Evolutionary conservation across 2,113 vertebrate species (phyloP).

Genomic region (Brachyhypopomus gauderio): DNA sequence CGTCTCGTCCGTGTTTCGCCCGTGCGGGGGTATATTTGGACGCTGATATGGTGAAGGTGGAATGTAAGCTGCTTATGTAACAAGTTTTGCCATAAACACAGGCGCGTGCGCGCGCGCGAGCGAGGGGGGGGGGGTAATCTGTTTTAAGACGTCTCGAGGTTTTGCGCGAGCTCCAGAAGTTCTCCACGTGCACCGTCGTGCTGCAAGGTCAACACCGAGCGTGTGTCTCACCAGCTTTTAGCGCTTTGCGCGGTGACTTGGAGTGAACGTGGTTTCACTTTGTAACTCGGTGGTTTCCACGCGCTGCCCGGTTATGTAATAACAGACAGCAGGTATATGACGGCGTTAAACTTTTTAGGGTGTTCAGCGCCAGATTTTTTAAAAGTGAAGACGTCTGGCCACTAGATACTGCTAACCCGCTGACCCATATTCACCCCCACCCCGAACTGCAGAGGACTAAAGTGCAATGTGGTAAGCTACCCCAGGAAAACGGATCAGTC

Average conservation of each 20-base stretch:
- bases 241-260: conserved; percentile 2
- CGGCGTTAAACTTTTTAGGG: conserved; percentile 54
- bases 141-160: conserved; percentile 1
- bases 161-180: neutral
- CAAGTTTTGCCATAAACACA: conserved; percentile 94
- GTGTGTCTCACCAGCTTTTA: conserved; percentile 16
- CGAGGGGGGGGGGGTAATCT: conserved; percentile 41
- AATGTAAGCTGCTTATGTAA: conserved; percentile 97
- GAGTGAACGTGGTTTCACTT: conserved; percentile 58
- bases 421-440: conserved; percentile 77
- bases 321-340: conserved; percentile 67
- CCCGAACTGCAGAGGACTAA: conserved; percentile 69
- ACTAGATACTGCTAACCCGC: conserved; percentile 78
- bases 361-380: conserved; percentile 58
- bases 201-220: neutral
- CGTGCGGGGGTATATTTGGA: conserved; percentile 83
- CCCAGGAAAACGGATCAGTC: conserved; percentile 62
- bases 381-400: conserved; percentile 63
- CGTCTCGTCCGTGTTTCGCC: conserved; percentile 53
- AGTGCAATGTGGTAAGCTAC: conserved; percentile 72
- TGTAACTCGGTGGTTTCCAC: conserved; percentile 65
- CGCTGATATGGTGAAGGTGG: conserved; percentile 86
- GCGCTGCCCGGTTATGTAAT: conserved; percentile 74
- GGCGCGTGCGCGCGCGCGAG: conserved; percentile 65
- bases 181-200: neutral